These are phyloP conservation scores for Psylliodes chrysocephalus DNA, from an alignment of 2,888 invertebrate species.

Conservation along the genomic window DNA sequence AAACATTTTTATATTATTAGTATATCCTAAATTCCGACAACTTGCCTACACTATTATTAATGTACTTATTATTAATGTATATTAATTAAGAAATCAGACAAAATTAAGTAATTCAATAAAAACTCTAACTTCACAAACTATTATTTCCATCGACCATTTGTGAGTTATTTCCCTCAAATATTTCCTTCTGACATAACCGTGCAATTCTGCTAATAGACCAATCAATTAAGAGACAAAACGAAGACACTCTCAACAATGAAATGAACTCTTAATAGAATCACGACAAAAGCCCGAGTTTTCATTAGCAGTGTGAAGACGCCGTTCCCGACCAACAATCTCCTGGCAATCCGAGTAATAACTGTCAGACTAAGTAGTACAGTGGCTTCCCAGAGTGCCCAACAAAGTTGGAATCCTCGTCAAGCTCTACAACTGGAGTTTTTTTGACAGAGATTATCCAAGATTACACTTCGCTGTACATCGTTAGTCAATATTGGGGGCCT, in stretches of 20 bases:
- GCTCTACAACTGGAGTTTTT: conserved; percentile 48
- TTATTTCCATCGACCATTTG: no score
- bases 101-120: no score
- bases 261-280: conserved; percentile 13
- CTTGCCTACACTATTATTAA: no score
- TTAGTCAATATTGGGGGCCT: conserved; percentile 52
- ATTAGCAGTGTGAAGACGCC: conserved; percentile 31
- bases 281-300: conserved; percentile 17
- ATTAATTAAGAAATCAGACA: no score
- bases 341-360: conserved; percentile 47
- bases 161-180: background rate
- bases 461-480: conserved; percentile 51
- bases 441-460: conserved; percentile 50
- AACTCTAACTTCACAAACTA: no score
- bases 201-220: conserved; percentile 1
- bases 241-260: background rate
- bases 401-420: conserved; percentile 49
- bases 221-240: conserved; percentile 7
- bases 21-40: no score
- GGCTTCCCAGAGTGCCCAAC: conserved; percentile 48
- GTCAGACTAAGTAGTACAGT: conserved; percentile 31
- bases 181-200: background rate
- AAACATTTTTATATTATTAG: no score
- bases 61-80: no score
- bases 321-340: conserved; percentile 34